These are phyloP conservation scores for Nebria brevicollis DNA, from an alignment of 2,888 invertebrate species.

Conservation along the genomic window DNA sequence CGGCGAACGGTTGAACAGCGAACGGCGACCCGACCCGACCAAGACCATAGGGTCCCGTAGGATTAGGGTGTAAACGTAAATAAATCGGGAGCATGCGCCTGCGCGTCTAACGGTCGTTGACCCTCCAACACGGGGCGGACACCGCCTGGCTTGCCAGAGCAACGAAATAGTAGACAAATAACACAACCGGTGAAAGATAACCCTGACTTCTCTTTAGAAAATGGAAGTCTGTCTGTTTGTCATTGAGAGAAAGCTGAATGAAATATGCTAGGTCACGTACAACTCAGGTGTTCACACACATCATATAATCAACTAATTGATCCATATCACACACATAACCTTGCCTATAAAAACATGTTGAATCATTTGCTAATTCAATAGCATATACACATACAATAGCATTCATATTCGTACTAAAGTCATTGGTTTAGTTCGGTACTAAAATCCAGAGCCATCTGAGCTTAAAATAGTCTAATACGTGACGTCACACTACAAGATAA, in stretches of 20 bases:
- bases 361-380: too few relatives aligned
- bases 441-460: too few relatives aligned
- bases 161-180: slow-evolving; percentile 2
- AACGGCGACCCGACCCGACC: neutral
- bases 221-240: slow-evolving; percentile 38
- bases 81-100: slow-evolving; percentile 23
- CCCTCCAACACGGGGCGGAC: slow-evolving; percentile 2
- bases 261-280: slow-evolving; percentile 55
- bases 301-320: neutral
- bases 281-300: slow-evolving; percentile 12
- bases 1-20: neutral
- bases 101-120: slow-evolving; percentile 18
- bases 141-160: slow-evolving; percentile 2
- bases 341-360: neutral
- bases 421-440: too few relatives aligned
- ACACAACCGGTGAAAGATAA: slow-evolving; percentile 14
- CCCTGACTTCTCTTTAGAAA: slow-evolving; percentile 5
- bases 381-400: too few relatives aligned
- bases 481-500: too few relatives aligned
- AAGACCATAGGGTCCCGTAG: slow-evolving; percentile 14
- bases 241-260: slow-evolving; percentile 55
- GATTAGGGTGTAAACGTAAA: slow-evolving; percentile 31
- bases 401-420: too few relatives aligned
- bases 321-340: neutral
- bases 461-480: too few relatives aligned